Evolutionary conservation across 2,888 invertebrate genomes (phyloP), one percentile per base, ranked within the genome.

Genomic region (Stenchaetothrips biformis): DNA sequence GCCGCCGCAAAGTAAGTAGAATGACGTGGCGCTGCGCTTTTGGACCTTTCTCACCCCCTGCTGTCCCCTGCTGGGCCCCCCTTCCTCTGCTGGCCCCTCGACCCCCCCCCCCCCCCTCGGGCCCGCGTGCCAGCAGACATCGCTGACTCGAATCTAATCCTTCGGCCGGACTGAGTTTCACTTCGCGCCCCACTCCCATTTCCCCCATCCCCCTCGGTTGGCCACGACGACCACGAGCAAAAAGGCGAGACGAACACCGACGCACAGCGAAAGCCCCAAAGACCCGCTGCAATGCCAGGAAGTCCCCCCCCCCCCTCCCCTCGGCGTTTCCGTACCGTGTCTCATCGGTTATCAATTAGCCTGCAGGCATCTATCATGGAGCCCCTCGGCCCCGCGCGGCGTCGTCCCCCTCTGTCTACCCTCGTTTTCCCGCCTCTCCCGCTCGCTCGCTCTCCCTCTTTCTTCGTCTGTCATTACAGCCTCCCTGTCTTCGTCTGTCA

Each of bases 141-240:
- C 67, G 67, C 67, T 74, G 67, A 74, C 67, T 74, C 67, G 67
- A 74, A 74, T 74, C 67, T 74, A 74, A 74, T 74, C 67, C 67
- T 25, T 18, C 25, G 67, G 37, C 37, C 37, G 53, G 53, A 9
- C 59, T 18, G 53, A 16, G 53, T 53, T 53, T 53, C 53, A 53
- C 53, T 53, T 18, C 13, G 53, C 53, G 18, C 53, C 16, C 53
- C 53, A 11, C 37, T 37, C 37, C 37, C 53, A 1, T 16, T 16
- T 16, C 53, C 53, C 2, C 53, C 53, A 11, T 13, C 53, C 53
- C 13, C 0, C 1, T 13, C 18, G 18, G 53, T 53, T 53, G 13
- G 13, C 53, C 53, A 53, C 16, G 53, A 53, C 16, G 11, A 13
- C 4, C 53, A 53, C 13, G 6, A 13, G 11, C 53, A 18, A 53